Evolutionary conservation across 1,140 invertebrate species (phyloP).

Genomic region (Trichogramma pretiosum): DNA sequence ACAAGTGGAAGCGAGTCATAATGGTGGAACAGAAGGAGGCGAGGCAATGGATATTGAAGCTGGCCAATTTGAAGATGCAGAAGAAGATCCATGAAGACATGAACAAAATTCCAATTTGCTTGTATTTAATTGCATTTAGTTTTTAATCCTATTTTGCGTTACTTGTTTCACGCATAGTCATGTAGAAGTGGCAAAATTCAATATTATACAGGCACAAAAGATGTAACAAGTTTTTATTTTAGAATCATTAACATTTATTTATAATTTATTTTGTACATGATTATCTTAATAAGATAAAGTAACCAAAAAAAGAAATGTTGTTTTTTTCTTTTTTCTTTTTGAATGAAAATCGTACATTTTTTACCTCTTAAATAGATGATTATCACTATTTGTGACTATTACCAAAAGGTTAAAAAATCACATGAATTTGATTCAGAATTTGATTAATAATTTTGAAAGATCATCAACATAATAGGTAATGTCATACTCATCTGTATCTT

Average conservation of each 20-base stretch:
- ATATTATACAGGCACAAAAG: conserved; percentile 13
- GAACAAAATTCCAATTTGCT: conserved; percentile 15
- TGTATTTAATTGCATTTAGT: conserved; percentile 37
- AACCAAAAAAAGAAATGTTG: conserved; percentile 5
- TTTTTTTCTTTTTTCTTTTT: no score
- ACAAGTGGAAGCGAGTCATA: conserved; percentile 32
- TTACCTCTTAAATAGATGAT: no score
- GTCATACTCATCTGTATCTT: no score
- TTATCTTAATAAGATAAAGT: conserved; percentile 18
- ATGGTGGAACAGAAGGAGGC: conserved; percentile 31
- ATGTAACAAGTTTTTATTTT: conserved; percentile 18
- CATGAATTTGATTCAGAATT: no score
- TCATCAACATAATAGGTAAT: no score
- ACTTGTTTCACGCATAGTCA: conserved; percentile 11
- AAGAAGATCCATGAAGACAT: conserved; percentile 40
- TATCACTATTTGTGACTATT: no score
- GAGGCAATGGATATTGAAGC: conserved; percentile 46
- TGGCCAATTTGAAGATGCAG: conserved; percentile 52
- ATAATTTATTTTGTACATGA: conserved; percentile 42
- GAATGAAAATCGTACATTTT: no score
- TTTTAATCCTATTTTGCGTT: conserved; percentile 25
- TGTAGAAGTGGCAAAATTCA: conserved; percentile 13
- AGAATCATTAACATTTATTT: conserved; percentile 32
- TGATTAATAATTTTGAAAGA: no score
- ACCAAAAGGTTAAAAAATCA: no score